Evolutionary conservation across 1,140 invertebrate genomes (phyloP).

Genomic region (Drosophila subpulchrella): DNA sequence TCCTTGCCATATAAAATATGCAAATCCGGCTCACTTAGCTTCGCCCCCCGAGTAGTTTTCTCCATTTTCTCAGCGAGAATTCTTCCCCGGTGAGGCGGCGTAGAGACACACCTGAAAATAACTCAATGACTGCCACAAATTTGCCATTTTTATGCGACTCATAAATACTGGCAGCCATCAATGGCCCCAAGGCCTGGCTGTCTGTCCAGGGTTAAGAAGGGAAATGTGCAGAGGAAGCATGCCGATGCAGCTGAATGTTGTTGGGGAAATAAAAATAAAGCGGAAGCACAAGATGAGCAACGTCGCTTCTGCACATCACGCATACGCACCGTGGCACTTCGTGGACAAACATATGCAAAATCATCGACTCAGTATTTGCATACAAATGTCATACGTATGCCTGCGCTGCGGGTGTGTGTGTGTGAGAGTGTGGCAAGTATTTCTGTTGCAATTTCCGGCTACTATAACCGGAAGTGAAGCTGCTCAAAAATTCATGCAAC

Average conservation of each 20-base stretch:
- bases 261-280: constrained; percentile 36
- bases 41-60: constrained; percentile 7
- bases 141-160: constrained; percentile 60
- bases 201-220: constrained; percentile 20
- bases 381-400: constrained; percentile 69
- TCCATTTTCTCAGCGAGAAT: constrained; percentile 16
- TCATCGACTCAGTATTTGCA: constrained; percentile 66
- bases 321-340: constrained; percentile 63
- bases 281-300: constrained; percentile 15
- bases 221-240: constrained; percentile 1
- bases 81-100: constrained; percentile 38
- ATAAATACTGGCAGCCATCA: constrained; percentile 54
- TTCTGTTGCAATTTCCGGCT: constrained; percentile 75
- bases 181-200: constrained; percentile 20
- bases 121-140: constrained; percentile 59
- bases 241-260: constrained; percentile 46
- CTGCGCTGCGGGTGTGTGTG: constrained; percentile 1
- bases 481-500: constrained; percentile 74
- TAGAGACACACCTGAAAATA: constrained; percentile 39
- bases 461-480: constrained; percentile 70
- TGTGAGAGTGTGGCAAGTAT: constrained; percentile 42
- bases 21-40: constrained; percentile 45
- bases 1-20: constrained; percentile 45
- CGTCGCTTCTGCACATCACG: constrained; percentile 23
- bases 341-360: constrained; percentile 58